phyloP scores from a whole-genome alignment of 2,113 vertebrate species.

The Lontra canadensis region DNA sequence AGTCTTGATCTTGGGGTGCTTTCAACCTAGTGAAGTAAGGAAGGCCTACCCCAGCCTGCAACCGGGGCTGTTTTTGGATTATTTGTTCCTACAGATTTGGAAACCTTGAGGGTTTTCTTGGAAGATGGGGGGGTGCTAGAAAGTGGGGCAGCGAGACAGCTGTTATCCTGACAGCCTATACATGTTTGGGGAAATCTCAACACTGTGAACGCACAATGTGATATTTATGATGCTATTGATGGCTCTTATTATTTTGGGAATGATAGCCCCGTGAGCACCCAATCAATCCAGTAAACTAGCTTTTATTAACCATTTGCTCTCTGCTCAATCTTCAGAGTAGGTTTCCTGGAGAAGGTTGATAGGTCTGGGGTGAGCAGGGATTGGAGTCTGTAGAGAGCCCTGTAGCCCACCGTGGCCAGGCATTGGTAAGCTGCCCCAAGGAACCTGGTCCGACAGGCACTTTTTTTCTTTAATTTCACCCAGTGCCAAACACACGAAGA shows the following conservation, averaged over 20 bases:
- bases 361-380: neutral
- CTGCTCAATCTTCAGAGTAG: neutral
- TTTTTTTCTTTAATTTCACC: neutral
- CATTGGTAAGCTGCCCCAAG: neutral
- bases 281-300: neutral
- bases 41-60: neutral
- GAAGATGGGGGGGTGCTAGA: neutral
- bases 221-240: neutral
- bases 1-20: neutral
- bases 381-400: neutral
- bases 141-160: neutral
- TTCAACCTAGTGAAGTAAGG: neutral
- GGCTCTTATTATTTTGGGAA: neutral
- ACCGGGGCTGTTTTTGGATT: neutral
- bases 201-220: neutral
- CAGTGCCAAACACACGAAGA: neutral
- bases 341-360: neutral
- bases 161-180: neutral
- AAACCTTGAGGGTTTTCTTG: constrained; percentile 45
- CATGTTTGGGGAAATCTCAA: neutral
- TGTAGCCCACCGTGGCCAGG: neutral
- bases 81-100: constrained; percentile 32
- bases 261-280: neutral
- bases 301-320: neutral
- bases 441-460: neutral